These are phyloP conservation scores for Syrista parreyssii DNA, from an alignment of 2,888 invertebrate genomes.

Conservation along the genomic window DNA sequence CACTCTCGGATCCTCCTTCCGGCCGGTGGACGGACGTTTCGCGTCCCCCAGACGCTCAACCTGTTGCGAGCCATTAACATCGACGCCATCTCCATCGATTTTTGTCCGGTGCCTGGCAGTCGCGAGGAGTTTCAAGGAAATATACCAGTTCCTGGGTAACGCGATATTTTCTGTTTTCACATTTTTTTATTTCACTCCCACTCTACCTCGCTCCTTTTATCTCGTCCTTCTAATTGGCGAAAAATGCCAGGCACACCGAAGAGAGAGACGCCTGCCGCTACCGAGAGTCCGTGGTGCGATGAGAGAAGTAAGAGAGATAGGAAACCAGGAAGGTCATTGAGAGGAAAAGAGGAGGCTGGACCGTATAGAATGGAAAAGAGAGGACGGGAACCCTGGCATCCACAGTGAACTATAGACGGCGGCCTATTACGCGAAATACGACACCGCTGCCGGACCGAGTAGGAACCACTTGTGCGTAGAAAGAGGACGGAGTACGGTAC, in stretches of 20 bases:
- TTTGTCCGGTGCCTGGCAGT: slow-evolving; percentile 28
- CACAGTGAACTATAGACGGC: slow-evolving; percentile 42
- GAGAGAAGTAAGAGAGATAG: neutral
- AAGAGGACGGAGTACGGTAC: slow-evolving; percentile 24
- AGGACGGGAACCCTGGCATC: neutral
- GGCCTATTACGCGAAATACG: slow-evolving; percentile 59
- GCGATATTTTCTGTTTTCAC: neutral
- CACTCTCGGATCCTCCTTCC: slow-evolving; percentile 18
- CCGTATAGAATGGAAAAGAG: neutral
- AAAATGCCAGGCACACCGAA: neutral
- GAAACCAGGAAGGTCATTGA: neutral
- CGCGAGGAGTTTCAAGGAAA: neutral
- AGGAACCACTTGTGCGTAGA: slow-evolving; percentile 49
- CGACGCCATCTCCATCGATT: slow-evolving; percentile 45
- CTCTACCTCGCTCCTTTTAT: neutral
- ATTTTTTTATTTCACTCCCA: neutral
- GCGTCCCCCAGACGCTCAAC: slow-evolving; percentile 46
- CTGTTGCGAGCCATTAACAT: slow-evolving; percentile 50
- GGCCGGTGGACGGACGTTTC: slow-evolving; percentile 29
- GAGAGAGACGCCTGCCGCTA: neutral
- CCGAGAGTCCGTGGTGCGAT: neutral
- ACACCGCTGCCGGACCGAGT: slow-evolving; percentile 53
- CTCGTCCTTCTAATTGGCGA: neutral
- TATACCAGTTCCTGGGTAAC: neutral
- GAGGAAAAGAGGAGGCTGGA: neutral